Evolutionary conservation across 64 coral and sea anemone species (phyloP).

Genomic region (Platygyra sinensis): DNA sequence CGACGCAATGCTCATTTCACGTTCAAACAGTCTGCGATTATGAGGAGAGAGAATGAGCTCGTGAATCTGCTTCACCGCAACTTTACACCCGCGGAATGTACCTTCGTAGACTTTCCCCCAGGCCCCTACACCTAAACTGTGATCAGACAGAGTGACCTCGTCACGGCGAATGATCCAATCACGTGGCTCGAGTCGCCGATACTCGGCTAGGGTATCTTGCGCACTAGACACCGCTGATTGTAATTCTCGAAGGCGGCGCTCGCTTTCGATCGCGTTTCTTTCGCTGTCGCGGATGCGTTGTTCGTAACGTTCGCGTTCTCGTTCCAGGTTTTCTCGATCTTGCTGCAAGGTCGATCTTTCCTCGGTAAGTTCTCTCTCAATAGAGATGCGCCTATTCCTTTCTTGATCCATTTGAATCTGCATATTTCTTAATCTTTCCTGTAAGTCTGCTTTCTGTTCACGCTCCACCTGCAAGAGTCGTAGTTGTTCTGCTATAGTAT

Average conservation of each 20-base stretch:
- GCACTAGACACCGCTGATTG: slow-evolving; percentile 59
- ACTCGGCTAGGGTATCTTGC: slow-evolving; percentile 76
- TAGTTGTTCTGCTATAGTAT: slow-evolving; percentile 58
- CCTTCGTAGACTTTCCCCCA: slow-evolving; percentile 90
- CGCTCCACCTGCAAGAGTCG: slow-evolving; percentile 70
- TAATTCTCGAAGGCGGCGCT: slow-evolving; percentile 54
- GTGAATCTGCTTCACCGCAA: slow-evolving; percentile 93
- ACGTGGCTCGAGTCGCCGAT: slow-evolving; percentile 83
- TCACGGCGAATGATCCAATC: slow-evolving; percentile 92
- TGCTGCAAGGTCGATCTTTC: slow-evolving; percentile 41
- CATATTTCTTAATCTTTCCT: slow-evolving; percentile 56
- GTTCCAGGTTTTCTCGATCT: slow-evolving; percentile 39
- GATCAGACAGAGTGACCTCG: slow-evolving; percentile 69
- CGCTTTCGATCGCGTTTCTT: slow-evolving; percentile 41
- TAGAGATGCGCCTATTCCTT: slow-evolving; percentile 1
- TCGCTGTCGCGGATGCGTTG: slow-evolving; percentile 64
- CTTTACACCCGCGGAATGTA: slow-evolving; percentile 69
- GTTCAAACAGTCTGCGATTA: slow-evolving; percentile 86
- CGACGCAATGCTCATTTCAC: slow-evolving; percentile 95
- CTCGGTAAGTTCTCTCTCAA: slow-evolving; percentile 49
- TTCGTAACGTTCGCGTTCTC: slow-evolving; percentile 60
- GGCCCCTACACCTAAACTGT: slow-evolving; percentile 67
- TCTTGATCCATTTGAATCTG: slow-evolving; percentile 58
- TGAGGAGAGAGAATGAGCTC: slow-evolving; percentile 90
- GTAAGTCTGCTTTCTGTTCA: slow-evolving; percentile 39